phyloP scores from a whole-genome alignment of 1,140 invertebrate species.

The Holcopasites calliopsidis region DNA sequence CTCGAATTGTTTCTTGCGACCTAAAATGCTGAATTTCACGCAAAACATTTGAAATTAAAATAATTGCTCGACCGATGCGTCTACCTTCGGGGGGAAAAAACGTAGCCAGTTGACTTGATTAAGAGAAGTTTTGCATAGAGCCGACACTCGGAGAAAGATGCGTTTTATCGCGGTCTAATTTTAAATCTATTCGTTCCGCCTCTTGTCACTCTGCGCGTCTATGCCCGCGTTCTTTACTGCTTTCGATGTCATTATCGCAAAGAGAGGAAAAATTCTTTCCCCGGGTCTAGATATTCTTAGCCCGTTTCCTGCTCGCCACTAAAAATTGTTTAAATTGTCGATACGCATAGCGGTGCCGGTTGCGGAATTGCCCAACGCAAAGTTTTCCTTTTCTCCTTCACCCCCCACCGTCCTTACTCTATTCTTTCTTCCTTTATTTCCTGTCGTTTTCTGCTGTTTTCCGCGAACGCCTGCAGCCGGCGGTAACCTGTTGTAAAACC shows the following conservation, averaged over 20 bases:
- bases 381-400: background rate
- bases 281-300: constrained; percentile 68
- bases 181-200: constrained; percentile 46
- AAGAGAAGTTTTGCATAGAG: constrained; percentile 42
- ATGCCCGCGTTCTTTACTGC: constrained; percentile 18
- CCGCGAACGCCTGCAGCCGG: constrained; percentile 46
- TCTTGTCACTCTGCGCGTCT: constrained; percentile 24
- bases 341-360: background rate
- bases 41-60: constrained; percentile 37
- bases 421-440: constrained; percentile 12
- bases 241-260: constrained; percentile 38
- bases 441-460: constrained; percentile 47
- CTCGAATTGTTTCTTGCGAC: background rate
- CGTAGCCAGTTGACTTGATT: too few species aligned
- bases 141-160: constrained; percentile 41
- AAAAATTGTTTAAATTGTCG: constrained; percentile 58
- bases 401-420: background rate
- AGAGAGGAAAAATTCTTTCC: constrained; percentile 39
- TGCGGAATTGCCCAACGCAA: background rate
- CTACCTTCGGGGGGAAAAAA: too few species aligned
- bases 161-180: constrained; percentile 51
- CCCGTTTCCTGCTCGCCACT: constrained; percentile 59
- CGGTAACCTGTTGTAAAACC: constrained; percentile 74
- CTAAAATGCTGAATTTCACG: constrained; percentile 5
- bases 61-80: background rate